Base-by-base conservation (phyloP, 2,797 vertebrate species). In the Sebastes kiyomatsui region DNA sequence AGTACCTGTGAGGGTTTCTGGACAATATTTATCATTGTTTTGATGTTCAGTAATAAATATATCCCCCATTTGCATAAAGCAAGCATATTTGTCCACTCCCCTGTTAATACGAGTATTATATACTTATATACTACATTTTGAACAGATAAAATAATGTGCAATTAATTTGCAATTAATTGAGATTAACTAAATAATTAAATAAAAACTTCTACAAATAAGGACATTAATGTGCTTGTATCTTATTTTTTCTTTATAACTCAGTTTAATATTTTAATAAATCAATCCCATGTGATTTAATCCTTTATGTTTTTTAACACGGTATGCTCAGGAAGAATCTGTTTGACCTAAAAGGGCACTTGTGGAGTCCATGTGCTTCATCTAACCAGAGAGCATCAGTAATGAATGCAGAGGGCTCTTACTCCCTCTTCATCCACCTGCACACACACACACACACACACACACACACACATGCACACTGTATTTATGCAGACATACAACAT, bases 341-440 rank as follows among this genome's bases (percentile, higher is more conserved):
- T 65, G 70, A 69, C 61, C 38, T 4, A 10, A 27, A 18, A 18
- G 5, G 10, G 5, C 13, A 42, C 27, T 4, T 49, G 23, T 54
- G 13, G 35, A 38, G 22, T 61, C 20, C 14, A 18, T 1, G 1
- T 64, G 66, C 66, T 65, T 61, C 55, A 60, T 59, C 13, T 38
- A 65, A n/a, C 66, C 12, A 23, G 16, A 46, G 64, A 28, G 58
- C 62, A 54, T 68, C 59, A 69, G 32, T 72, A 69, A 83, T 78
- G 13, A 74, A 68, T 2, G 12, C n/a, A 75, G 20, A 65, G 61
- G 33, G 25, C 64, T 81, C 62, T 64, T 33, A 58, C 13, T 6
- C 46, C 54, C 32, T 59, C 66, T 67, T 52, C 61, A 61, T 20
- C 23, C 28, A n/a, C 27, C 20, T 69, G 22, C 27, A 6, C 27